Conservation (phyloP, 2,888 invertebrate species). For the Drosophila affinis region DNA sequence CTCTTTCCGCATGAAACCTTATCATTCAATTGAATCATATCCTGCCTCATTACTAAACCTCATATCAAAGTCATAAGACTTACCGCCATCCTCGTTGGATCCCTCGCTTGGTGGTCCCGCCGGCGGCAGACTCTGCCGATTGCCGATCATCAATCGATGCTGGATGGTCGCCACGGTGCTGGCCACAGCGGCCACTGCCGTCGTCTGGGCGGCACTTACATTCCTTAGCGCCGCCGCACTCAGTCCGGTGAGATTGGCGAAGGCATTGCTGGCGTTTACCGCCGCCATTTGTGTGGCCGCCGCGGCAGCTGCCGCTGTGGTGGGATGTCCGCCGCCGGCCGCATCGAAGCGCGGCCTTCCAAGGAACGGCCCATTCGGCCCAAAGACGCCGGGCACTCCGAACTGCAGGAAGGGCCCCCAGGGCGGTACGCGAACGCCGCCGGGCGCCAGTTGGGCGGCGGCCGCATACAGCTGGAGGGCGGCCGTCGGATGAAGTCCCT, state of each 20-base stretch:
- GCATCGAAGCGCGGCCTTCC: conserved; percentile 81
- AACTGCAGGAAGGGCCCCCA: conserved; percentile 82
- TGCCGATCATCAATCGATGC: conserved; percentile 82
- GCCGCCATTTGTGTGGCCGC: conserved; percentile 80
- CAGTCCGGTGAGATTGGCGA: conserved; percentile 82
- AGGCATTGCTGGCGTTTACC: conserved; percentile 82
- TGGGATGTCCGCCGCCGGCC: conserved; percentile 69
- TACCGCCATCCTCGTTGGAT: conserved; percentile 82
- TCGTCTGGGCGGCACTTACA: conserved; percentile 82
- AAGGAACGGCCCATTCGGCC: conserved; percentile 80
- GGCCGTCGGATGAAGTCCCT: conserved; percentile 82
- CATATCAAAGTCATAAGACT: conserved; percentile 51
- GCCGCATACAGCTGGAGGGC: conserved; percentile 82
- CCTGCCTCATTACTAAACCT: neutral
- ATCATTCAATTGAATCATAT: neutral
- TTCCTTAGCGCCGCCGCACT: conserved; percentile 82
- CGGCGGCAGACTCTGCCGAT: conserved; percentile 80
- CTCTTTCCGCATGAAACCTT: too few relatives aligned
- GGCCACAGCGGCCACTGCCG: conserved; percentile 82
- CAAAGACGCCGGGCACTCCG: conserved; percentile 82
- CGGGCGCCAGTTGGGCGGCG: conserved; percentile 82
- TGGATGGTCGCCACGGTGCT: conserved; percentile 83
- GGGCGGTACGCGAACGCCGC: conserved; percentile 82
- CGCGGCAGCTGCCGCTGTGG: conserved; percentile 79
- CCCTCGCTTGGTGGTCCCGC: conserved; percentile 83